Evolutionary conservation across 2,113 vertebrate genomes (phyloP).

Genomic region (Pluvianellus socialis): DNA sequence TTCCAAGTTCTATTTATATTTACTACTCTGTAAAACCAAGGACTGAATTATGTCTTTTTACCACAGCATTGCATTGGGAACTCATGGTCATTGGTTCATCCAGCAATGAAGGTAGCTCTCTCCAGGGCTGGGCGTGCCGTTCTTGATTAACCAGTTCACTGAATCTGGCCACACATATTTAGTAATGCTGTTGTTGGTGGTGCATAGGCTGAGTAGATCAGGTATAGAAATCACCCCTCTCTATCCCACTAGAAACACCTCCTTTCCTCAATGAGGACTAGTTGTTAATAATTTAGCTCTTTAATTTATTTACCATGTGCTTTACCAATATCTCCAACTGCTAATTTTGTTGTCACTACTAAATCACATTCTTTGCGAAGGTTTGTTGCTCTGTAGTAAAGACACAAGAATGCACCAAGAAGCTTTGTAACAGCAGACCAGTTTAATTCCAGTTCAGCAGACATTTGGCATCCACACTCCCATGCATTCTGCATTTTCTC

Average conservation of each 20-base stretch:
- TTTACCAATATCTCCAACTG: background rate
- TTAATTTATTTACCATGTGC: background rate
- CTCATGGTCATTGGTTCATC: background rate
- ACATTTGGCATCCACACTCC: background rate
- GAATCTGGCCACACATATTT: background rate
- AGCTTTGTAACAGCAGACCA: background rate
- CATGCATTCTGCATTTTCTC: background rate
- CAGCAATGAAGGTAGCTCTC: background rate
- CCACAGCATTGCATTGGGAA: background rate
- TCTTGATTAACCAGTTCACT: background rate
- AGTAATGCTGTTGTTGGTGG: accelerated
- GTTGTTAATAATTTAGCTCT: accelerated
- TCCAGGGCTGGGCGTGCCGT: background rate
- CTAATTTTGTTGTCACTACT: background rate
- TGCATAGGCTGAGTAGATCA: background rate
- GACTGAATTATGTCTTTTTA: background rate
- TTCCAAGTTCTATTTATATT: background rate
- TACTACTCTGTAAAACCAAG: background rate
- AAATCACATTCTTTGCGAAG: background rate
- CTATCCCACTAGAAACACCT: background rate
- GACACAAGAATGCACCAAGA: background rate
- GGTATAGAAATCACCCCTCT: background rate
- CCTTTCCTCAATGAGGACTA: background rate
- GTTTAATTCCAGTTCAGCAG: background rate
- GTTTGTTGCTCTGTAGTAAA: background rate